These are phyloP conservation scores for Oikopleura vanhoeffeni DNA, from an alignment of 23 tunicate species.

Conservation along the genomic window DNA sequence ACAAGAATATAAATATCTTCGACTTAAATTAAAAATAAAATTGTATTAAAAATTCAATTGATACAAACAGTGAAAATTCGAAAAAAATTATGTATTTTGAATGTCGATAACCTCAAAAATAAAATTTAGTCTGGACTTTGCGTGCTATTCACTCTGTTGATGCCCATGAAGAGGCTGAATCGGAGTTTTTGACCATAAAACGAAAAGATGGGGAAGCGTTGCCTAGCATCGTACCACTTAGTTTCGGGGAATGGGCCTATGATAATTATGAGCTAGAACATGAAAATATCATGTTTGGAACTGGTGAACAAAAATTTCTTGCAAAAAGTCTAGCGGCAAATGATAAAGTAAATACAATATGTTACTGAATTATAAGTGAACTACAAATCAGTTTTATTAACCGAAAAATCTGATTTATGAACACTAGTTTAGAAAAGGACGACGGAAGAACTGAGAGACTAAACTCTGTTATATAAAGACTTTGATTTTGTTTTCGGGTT, in stretches of 20 bases:
- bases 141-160: background rate
- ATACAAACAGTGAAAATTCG: no score
- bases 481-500: background rate
- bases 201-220: background rate
- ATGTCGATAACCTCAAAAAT: no score
- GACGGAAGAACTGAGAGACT: background rate
- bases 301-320: background rate
- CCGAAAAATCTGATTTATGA: background rate
- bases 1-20: no score
- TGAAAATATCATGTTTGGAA: background rate
- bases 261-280: background rate
- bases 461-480: background rate
- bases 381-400: no score
- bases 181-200: background rate
- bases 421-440: background rate
- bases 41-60: no score
- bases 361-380: no score
- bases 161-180: background rate
- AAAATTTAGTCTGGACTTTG: background rate
- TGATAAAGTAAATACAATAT: background rate
- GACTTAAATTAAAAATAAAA: no score
- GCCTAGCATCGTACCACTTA: background rate
- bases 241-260: background rate
- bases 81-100: no score
- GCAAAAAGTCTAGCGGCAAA: background rate